Evolutionary conservation across 1,140 invertebrate genomes (phyloP).

Genomic region (Camponotus vicinus): DNA sequence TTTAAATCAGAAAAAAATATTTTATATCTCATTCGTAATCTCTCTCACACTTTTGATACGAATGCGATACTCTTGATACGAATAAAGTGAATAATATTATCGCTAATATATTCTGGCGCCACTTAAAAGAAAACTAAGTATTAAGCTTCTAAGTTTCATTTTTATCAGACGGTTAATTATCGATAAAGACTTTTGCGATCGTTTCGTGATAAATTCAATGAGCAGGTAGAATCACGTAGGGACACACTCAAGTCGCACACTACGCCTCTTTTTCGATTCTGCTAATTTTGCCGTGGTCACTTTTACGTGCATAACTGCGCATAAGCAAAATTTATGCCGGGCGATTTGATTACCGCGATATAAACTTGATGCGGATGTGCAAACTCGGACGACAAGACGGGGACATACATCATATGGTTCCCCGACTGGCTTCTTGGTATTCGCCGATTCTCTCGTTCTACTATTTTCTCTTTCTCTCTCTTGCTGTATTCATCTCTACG

Average conservation of each 20-base stretch:
- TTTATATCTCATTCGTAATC: background rate
- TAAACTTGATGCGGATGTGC: conserved; percentile 84
- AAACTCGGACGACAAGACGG: conserved; percentile 82
- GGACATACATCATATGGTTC: conserved; percentile 85
- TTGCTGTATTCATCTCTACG: too few species aligned
- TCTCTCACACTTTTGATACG: background rate
- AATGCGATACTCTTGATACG: background rate
- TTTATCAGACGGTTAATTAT: conserved; percentile 54
- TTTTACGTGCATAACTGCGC: conserved; percentile 80
- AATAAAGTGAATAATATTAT: background rate
- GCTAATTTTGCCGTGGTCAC: conserved; percentile 68
- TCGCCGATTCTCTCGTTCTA: conserved; percentile 59
- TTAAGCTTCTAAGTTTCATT: background rate
- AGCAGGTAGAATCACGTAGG: background rate
- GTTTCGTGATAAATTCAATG: background rate
- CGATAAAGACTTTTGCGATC: conserved; percentile 25
- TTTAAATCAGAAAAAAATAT: background rate
- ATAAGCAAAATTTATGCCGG: conserved; percentile 84
- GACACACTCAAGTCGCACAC: background rate
- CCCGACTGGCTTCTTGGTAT: conserved; percentile 65
- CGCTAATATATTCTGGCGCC: background rate
- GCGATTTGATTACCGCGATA: conserved; percentile 86
- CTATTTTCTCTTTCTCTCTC: conserved; percentile 46
- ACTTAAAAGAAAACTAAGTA: background rate
- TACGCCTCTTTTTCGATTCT: conserved; percentile 66